Base-by-base conservation (phyloP, 1,140 invertebrate species). In the Lucilia sericata region DNA sequence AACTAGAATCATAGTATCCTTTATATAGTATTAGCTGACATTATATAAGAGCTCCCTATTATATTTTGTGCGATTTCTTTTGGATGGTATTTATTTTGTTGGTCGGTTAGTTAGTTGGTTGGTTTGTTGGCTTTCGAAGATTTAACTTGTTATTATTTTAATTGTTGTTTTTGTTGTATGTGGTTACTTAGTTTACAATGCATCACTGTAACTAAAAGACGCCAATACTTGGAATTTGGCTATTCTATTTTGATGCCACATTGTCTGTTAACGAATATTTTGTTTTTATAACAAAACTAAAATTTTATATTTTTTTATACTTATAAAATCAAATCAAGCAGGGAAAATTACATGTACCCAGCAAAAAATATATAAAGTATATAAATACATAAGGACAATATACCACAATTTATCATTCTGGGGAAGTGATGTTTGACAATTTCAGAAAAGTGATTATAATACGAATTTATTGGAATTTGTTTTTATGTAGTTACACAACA, bases 71-170 rank as follows among this genome's bases (percentile, higher is more conserved):
- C 25, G 25, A 30, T 3, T 49, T 49, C n/a, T n/a, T 49, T 55
- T 55, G 51, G 12, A 17, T 55, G 51, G 5, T 12, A 55, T 55
- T 55, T 55, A 21, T 42, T 42, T 42, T 55, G 65, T 70, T 25
- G 65, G 65, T 70, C n/a, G 65, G 65, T 21, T 70, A 21, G 65
- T 70, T 55, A 10, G 65, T 70, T 25, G 65, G 65, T 70, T 25
- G 65, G 65, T 21, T 70, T 70, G 65, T 70, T 70, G 65, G 9
- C 65, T 70, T 70, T 21, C 2, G 3, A 25, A 70, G 21, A 12
- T 19, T 70, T 70, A 55, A 55, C 51, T 70, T 70, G 17, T 70
- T 70, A 2, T 60, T 60, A n/a, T 60, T 60, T 60, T n/a, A 17
- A 60, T 60, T 55, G 2, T 60, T 60, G 13, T 60, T 60, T 60